Evolutionary conservation across 2,888 invertebrate genomes (phyloP).

Genomic region (Anoplius nigerrimus): DNA sequence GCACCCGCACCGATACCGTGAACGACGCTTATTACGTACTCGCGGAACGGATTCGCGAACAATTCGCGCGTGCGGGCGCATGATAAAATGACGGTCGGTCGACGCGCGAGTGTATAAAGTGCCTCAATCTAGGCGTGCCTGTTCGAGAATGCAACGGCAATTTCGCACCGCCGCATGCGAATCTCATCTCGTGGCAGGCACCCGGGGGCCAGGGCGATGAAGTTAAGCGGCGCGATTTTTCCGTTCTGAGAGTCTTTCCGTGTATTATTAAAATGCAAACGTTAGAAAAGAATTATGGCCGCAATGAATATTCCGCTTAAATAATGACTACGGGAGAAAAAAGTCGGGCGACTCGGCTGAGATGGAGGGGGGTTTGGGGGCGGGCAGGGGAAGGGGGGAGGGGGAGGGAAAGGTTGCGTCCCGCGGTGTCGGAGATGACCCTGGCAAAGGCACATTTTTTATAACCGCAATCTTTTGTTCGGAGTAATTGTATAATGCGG

Average conservation of each 20-base stretch:
- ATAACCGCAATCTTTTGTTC: constrained; percentile 46
- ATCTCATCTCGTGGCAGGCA: constrained; percentile 28
- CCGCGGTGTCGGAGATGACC: too few species aligned
- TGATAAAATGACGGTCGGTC: not conserved
- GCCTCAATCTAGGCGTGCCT: not conserved
- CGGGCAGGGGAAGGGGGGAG: too few species aligned
- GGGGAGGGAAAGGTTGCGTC: too few species aligned
- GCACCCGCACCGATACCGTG: too few species aligned
- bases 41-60: too few species aligned
- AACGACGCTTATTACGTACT: too few species aligned
- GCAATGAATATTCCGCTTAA: constrained; percentile 56
- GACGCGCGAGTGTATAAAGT: not conserved
- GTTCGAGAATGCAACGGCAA: constrained; percentile 7
- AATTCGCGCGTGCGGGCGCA: too few species aligned
- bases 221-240: constrained; percentile 56
- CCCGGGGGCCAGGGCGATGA: constrained; percentile 34
- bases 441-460: constrained; percentile 38
- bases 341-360: too few species aligned
- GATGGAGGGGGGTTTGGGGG: too few species aligned
- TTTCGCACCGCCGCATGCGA: constrained; percentile 6
- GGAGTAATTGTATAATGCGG: constrained; percentile 45
- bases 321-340: constrained; percentile 56
- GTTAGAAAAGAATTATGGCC: constrained; percentile 48
- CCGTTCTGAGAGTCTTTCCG: constrained; percentile 55
- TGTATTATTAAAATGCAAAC: constrained; percentile 58